Evolutionary conservation across 92 coral and sea anemone genomes (phyloP).

Genomic region (Bergia puertoricense): DNA sequence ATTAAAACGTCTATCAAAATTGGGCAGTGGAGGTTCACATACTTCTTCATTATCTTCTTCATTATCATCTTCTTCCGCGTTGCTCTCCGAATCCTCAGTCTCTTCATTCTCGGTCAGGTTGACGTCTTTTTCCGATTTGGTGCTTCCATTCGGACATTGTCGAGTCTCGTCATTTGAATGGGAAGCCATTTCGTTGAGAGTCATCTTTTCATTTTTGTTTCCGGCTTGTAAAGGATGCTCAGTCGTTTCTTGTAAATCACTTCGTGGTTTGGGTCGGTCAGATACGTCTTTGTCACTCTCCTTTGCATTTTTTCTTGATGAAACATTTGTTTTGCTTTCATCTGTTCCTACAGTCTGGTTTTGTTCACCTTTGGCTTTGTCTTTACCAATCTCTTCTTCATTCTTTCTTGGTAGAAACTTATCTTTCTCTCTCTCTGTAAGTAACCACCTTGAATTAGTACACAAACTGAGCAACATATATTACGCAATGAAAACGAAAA

Average conservation of each 20-base stretch:
- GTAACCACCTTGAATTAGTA: not conserved
- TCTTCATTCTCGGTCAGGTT: not conserved
- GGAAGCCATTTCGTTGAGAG: not conserved
- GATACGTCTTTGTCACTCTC: not conserved
- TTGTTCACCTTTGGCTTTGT: not conserved
- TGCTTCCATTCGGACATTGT: not conserved
- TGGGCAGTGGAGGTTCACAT: not conserved
- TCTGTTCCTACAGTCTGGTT: not conserved
- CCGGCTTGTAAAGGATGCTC: not conserved
- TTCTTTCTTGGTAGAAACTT: not conserved
- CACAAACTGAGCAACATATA: not conserved
- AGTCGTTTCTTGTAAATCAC: not conserved
- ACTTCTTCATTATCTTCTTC: not conserved
- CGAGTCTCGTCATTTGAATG: not conserved
- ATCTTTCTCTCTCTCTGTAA: not conserved
- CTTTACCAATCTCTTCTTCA: not conserved
- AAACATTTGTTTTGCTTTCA: not conserved
- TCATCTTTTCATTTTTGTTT: not conserved
- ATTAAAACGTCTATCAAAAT: too few relatives aligned
- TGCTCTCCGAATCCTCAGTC: not conserved
- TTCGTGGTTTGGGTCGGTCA: not conserved
- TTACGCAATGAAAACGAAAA: too few relatives aligned
- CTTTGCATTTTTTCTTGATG: not conserved
- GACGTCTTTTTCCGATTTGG: not conserved
- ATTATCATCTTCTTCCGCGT: not conserved